These are phyloP conservation scores for Eidolon dupreanum DNA, from an alignment of 2,797 vertebrate species.

Conservation along the genomic window DNA sequence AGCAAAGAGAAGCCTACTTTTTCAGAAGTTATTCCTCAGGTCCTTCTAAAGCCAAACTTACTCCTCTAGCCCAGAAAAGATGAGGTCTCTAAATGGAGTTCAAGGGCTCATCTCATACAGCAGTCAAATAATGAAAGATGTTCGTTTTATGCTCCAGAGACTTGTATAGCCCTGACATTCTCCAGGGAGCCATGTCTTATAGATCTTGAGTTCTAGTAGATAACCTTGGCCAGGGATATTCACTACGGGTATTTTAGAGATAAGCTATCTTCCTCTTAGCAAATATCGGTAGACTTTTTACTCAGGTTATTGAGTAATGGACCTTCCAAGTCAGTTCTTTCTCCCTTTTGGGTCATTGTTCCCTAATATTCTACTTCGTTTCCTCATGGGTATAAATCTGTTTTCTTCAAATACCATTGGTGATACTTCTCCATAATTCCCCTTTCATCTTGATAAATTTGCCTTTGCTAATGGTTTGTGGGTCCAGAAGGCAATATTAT, in stretches of 20 bases:
- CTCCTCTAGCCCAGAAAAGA: background rate
- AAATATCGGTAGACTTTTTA: background rate
- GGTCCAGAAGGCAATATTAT: background rate
- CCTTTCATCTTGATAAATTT: background rate
- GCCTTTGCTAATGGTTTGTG: background rate
- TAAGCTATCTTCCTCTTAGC: background rate
- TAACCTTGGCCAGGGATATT: background rate
- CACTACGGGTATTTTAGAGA: background rate
- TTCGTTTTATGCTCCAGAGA: background rate
- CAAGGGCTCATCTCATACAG: background rate
- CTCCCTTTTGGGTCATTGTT: background rate
- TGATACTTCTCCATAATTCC: background rate
- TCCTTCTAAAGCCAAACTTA: background rate
- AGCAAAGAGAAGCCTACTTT: background rate
- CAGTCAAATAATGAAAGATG: background rate
- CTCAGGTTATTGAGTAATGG: background rate
- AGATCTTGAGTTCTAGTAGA: background rate
- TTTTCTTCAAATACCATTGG: background rate
- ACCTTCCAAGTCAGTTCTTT: background rate
- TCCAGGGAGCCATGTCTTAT: background rate
- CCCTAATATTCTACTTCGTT: background rate
- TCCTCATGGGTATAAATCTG: background rate
- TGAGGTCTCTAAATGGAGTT: background rate
- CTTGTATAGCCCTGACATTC: background rate
- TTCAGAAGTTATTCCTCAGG: background rate